Conservation (phyloP, 2,797 vertebrate genomes). For the Brachyalestes nurse region DNA sequence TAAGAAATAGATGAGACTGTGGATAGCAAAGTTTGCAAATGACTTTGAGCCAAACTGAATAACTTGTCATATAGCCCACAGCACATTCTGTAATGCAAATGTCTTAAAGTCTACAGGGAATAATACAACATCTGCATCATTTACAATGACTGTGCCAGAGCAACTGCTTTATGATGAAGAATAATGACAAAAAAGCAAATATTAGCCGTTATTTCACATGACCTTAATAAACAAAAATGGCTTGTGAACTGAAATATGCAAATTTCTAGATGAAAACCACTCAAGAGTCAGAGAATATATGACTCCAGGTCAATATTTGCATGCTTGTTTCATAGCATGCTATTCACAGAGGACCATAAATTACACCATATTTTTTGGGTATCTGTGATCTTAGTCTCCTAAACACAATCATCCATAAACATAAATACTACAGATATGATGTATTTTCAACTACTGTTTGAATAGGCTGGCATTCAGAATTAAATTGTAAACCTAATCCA, state of each 20-base stretch:
- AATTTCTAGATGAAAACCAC: neutral
- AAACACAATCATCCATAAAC: constrained; percentile 5
- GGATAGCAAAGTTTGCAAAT: neutral
- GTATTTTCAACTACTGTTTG: constrained; percentile 13
- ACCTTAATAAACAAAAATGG: neutral
- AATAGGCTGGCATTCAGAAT: constrained; percentile 14
- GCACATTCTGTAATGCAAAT: neutral
- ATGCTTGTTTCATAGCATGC: constrained; percentile 1
- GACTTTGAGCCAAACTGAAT: neutral
- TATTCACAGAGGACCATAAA: constrained; percentile 35
- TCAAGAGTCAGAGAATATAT: constrained; percentile 21
- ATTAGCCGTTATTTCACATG: neutral
- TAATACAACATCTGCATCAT: neutral
- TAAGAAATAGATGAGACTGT: neutral
- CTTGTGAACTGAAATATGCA: neutral
- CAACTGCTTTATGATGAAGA: neutral
- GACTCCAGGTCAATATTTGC: neutral
- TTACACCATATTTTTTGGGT: constrained; percentile 5
- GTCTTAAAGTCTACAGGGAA: neutral
- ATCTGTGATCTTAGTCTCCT: constrained; percentile 2
- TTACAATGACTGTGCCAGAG: neutral
- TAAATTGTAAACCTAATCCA: neutral
- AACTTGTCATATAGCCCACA: neutral
- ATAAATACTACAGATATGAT: neutral
- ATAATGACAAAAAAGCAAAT: neutral